These are phyloP conservation scores for Zelleria hepariella DNA, from an alignment of 2,888 invertebrate genomes.

Conservation along the genomic window DNA sequence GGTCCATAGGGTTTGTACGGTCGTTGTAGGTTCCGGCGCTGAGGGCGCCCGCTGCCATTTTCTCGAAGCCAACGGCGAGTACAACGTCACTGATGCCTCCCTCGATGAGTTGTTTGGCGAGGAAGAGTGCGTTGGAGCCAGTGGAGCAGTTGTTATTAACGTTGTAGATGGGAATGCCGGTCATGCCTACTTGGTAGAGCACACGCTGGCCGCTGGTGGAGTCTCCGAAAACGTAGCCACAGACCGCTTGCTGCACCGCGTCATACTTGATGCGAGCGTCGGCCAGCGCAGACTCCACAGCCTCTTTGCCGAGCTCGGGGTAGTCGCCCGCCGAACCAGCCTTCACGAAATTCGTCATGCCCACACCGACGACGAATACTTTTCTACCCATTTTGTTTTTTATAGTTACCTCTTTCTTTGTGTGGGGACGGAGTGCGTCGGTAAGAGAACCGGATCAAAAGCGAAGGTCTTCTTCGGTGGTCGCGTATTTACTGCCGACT, in stretches of 20 bases:
- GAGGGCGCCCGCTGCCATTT: slow-evolving; percentile 96
- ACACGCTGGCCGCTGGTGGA: slow-evolving; percentile 97
- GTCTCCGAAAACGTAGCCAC: slow-evolving; percentile 96
- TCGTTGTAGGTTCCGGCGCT: slow-evolving; percentile 80
- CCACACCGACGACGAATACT: slow-evolving; percentile 95
- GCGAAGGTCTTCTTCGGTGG: not conserved
- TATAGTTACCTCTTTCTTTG: slow-evolving; percentile 41
- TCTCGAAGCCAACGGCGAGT: slow-evolving; percentile 96
- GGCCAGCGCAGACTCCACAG: slow-evolving; percentile 86
- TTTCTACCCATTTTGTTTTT: slow-evolving; percentile 58
- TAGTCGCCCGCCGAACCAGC: slow-evolving; percentile 93
- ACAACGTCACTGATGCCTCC: slow-evolving; percentile 89
- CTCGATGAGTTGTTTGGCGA: slow-evolving; percentile 94
- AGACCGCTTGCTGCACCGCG: slow-evolving; percentile 89
- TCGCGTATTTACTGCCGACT: not conserved
- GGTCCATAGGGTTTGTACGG: slow-evolving; percentile 91
- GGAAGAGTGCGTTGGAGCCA: slow-evolving; percentile 91
- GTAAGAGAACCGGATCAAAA: not conserved
- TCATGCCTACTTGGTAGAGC: slow-evolving; percentile 94
- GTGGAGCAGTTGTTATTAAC: slow-evolving; percentile 99
- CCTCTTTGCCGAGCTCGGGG: slow-evolving; percentile 95
- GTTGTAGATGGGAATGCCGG: slow-evolving; percentile 97
- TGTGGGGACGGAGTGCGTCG: not conserved
- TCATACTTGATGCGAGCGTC: slow-evolving; percentile 85
- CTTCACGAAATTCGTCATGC: slow-evolving; percentile 99